Conservation (phyloP, 2,797 vertebrate species). For the Lophura swinhoii region DNA sequence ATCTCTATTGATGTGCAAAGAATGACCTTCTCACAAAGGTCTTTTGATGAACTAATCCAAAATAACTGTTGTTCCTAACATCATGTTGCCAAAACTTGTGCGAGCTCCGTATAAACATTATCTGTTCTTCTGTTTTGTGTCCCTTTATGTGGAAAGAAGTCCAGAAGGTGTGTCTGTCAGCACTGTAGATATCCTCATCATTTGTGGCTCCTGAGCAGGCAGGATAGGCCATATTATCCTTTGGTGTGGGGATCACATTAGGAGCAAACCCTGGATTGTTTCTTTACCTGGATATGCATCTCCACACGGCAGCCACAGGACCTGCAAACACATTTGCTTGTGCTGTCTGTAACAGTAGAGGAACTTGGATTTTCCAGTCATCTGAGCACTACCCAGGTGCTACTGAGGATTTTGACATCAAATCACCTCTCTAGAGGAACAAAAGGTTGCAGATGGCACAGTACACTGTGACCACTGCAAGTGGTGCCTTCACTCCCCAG, state of each 20-base stretch:
- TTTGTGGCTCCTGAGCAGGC: background rate
- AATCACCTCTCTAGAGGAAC: background rate
- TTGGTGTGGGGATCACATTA: background rate
- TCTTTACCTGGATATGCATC: background rate
- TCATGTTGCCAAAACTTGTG: background rate
- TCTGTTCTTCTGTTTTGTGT: background rate
- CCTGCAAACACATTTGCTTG: fast-evolving
- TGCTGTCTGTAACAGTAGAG: background rate
- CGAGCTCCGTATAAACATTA: background rate
- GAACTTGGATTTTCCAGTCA: background rate
- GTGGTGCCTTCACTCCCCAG: background rate
- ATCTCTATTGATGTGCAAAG: background rate
- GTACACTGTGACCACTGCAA: background rate
- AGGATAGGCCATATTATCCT: background rate
- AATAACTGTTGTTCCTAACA: background rate
- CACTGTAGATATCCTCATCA: fast-evolving
- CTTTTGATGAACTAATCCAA: slow-evolving; percentile 11
- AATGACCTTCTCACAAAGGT: background rate
- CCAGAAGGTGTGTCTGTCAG: background rate
- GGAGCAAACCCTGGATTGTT: background rate
- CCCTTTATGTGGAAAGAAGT: background rate
- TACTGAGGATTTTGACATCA: background rate
- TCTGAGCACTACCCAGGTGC: background rate
- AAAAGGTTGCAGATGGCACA: background rate
- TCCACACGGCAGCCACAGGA: background rate